Evolutionary conservation across 1,140 invertebrate species (phyloP).

Genomic region (Phthorimaea operculella): DNA sequence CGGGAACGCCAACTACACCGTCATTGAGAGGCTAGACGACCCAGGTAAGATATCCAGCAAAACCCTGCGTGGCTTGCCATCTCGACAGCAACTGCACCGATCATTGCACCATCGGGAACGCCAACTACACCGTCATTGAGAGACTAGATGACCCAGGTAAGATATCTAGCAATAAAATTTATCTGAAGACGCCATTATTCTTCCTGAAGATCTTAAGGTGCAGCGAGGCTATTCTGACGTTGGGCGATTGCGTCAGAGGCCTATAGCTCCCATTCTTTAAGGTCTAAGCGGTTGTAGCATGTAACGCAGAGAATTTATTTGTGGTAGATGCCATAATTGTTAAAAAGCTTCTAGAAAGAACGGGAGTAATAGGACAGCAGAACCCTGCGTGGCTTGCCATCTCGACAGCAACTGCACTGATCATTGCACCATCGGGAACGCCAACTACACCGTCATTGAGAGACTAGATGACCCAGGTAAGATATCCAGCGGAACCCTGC

Average conservation of each 20-base stretch:
- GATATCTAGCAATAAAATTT: too few relatives aligned
- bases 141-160: slow-evolving; percentile 24
- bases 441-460: slow-evolving; percentile 45
- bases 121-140: slow-evolving; percentile 45
- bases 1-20: slow-evolving; percentile 40
- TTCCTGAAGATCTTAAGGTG: too few relatives aligned
- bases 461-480: slow-evolving; percentile 24
- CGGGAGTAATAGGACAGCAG: too few relatives aligned
- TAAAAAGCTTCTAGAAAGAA: too few relatives aligned
- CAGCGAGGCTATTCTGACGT: too few relatives aligned
- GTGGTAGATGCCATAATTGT: too few relatives aligned
- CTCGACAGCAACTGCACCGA: slow-evolving; percentile 38
- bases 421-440: slow-evolving; percentile 28
- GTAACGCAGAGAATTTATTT: too few relatives aligned
- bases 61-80: slow-evolving; percentile 48
- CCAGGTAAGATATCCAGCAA: slow-evolving; percentile 14
- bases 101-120: slow-evolving; percentile 28
- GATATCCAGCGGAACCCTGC: slow-evolving; percentile 32
- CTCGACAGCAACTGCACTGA: slow-evolving; percentile 38
- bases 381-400: slow-evolving; percentile 48
- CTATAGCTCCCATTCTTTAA: too few relatives aligned
- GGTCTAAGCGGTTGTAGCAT: too few relatives aligned
- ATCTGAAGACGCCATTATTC: too few relatives aligned
- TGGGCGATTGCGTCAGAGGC: too few relatives aligned
- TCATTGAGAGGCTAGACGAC: slow-evolving; percentile 29